Percentiles rank a stretch among this genome's conserved stretches.
Conservation (phyloP, 2,797 vertebrate genomes). For the Avahi laniger region DNA sequence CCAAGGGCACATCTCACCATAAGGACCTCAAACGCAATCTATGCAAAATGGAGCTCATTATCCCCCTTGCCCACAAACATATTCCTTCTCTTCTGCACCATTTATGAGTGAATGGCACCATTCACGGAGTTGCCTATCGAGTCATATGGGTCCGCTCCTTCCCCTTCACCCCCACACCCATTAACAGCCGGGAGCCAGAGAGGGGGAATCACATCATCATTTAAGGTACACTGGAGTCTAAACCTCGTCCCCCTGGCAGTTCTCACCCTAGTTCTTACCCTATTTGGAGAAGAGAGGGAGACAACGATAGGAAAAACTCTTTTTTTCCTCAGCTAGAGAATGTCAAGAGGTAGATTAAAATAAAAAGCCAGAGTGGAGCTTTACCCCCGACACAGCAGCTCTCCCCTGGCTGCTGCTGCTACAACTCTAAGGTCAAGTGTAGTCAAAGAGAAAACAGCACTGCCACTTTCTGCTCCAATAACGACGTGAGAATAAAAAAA, state of each 20-base stretch:
- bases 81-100: neutral
- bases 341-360: neutral
- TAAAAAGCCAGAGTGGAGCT: neutral
- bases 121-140: too few species aligned
- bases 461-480: neutral
- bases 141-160: fast-evolving
- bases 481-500: neutral
- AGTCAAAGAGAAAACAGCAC: neutral
- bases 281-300: neutral
- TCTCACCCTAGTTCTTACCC: neutral
- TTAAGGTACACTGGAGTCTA: neutral
- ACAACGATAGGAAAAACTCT: neutral
- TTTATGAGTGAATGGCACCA: neutral
- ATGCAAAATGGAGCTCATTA: neutral
- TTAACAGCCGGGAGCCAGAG: neutral
- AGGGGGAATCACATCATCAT: neutral
- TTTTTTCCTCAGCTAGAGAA: neutral
- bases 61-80: neutral
- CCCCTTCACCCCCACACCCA: neutral
- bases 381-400: neutral
- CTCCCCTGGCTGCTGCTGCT: neutral
- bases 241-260: neutral
- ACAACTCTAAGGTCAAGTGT: neutral
- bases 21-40: neutral
- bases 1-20: neutral